phyloP scores from a whole-genome alignment of 2,888 invertebrate species.

The Holacanthella duospinosa region DNA sequence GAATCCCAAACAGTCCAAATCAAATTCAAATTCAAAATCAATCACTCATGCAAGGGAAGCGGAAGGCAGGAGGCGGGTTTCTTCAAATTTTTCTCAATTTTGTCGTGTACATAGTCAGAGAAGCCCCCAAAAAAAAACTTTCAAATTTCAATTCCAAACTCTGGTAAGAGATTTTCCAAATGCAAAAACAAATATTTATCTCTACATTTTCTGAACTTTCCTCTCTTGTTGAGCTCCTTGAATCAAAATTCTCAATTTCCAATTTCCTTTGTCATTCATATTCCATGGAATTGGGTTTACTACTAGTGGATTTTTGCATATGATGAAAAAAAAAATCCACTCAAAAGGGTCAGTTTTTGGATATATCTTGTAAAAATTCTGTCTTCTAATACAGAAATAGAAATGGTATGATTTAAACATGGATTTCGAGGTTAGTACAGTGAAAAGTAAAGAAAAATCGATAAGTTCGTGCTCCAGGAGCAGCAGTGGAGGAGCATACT shows the following conservation, averaged over 20 bases:
- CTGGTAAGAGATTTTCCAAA: background rate
- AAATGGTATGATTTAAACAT: no score
- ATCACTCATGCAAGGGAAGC: conserved; percentile 1
- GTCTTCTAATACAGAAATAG: no score
- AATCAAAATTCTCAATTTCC: no score
- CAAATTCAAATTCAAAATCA: background rate
- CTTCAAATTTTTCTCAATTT: background rate
- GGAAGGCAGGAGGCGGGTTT: no score
- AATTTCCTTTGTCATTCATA: no score
- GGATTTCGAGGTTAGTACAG: no score
- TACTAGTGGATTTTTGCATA: no score
- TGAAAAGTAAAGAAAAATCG: background rate
- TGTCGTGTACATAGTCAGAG: background rate
- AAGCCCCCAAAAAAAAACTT: background rate
- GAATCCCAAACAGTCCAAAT: background rate
- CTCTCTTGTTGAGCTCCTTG: no score
- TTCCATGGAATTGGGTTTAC: no score
- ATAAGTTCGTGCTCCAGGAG: background rate
- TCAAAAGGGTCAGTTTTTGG: no score
- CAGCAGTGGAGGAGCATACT: background rate
- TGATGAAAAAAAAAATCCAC: no score
- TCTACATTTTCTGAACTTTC: background rate
- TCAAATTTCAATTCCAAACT: background rate
- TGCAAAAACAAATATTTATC: background rate
- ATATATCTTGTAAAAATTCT: no score